These are phyloP conservation scores for Melanotaenia boesemani DNA, from an alignment of 2,797 vertebrate genomes.

Conservation along the genomic window DNA sequence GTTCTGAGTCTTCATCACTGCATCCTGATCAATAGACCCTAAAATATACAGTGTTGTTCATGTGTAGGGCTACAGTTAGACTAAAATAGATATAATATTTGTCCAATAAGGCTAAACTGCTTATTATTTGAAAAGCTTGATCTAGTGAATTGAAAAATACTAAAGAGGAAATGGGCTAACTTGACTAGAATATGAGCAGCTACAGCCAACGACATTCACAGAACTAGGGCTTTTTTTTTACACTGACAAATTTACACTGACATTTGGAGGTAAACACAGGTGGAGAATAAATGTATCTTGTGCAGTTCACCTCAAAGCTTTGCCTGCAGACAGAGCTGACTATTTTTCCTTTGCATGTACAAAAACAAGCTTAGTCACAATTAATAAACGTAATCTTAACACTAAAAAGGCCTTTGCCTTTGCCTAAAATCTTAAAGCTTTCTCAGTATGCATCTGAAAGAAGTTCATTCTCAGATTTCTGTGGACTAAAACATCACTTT, in stretches of 20 bases:
- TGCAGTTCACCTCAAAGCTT: slow-evolving; percentile 14
- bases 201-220: too few species aligned
- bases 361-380: slow-evolving; percentile 33
- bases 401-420: not conserved
- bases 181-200: not conserved
- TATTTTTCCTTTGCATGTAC: slow-evolving; percentile 3
- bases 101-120: not conserved
- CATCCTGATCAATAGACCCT: not conserved
- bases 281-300: slow-evolving; percentile 1
- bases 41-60: slow-evolving; percentile 1
- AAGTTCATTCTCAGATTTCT: slow-evolving; percentile 12
- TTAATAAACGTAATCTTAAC: slow-evolving; percentile 29
- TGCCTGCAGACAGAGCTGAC: slow-evolving; percentile 12
- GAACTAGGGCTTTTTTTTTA: not conserved
- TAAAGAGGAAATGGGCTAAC: not conserved
- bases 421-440: slow-evolving; percentile 4
- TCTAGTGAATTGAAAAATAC: not conserved
- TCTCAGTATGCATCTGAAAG: not conserved
- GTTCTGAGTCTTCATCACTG: slow-evolving; percentile 1
- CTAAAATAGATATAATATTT: not conserved
- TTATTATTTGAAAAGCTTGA: not conserved
- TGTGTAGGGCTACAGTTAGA: slow-evolving; percentile 2
- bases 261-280: slow-evolving; percentile 13
- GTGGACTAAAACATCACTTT: not conserved
- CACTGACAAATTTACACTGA: slow-evolving; percentile 1